Percentiles rank a stretch among this genome's conserved stretches.
These are phyloP conservation scores for Drosophila nr. perissopoda DNA, from an alignment of 2,888 invertebrate genomes.

Conservation along the genomic window DNA sequence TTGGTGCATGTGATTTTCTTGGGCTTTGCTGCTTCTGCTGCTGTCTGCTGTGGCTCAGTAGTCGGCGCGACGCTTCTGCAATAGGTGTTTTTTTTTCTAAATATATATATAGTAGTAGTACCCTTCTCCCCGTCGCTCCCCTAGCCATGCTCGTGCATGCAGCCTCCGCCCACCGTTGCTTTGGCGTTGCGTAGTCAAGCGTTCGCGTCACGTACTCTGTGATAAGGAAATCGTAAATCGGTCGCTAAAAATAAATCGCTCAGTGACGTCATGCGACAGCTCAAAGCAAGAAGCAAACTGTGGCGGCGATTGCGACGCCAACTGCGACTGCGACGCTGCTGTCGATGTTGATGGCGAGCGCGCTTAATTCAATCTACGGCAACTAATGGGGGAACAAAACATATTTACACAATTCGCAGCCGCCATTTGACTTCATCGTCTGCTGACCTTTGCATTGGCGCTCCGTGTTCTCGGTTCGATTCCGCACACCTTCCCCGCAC, in stretches of 20 bases:
- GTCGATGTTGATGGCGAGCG: conserved; percentile 12
- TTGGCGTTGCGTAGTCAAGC: conserved; percentile 25
- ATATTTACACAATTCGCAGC: conserved; percentile 17
- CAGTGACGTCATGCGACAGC: conserved; percentile 61
- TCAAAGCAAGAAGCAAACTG: conserved; percentile 28
- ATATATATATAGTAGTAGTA: background rate
- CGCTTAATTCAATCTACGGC: conserved; percentile 78
- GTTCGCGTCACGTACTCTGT: conserved; percentile 48
- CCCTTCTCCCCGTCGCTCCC: background rate
- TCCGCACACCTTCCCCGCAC: conserved; percentile 8
- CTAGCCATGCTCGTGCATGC: background rate
- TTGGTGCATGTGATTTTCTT: conserved; percentile 44
- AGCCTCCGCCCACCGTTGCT: conserved; percentile 7
- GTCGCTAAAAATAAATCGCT: conserved; percentile 59
- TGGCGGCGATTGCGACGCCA: conserved; percentile 22
- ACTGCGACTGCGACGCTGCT: background rate
- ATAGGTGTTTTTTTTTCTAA: conserved; percentile 36
- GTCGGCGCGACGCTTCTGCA: conserved; percentile 39
- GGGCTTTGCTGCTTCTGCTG: conserved; percentile 21
- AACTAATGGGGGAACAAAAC: conserved; percentile 68
- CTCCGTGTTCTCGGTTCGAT: conserved; percentile 10
- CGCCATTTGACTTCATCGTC: conserved; percentile 54
- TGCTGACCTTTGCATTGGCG: conserved; percentile 65
- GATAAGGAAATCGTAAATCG: conserved; percentile 64
- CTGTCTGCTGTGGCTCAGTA: conserved; percentile 40